phyloP scores from a whole-genome alignment of 2,113 vertebrate species.

The Takifugu flavidus region DNA sequence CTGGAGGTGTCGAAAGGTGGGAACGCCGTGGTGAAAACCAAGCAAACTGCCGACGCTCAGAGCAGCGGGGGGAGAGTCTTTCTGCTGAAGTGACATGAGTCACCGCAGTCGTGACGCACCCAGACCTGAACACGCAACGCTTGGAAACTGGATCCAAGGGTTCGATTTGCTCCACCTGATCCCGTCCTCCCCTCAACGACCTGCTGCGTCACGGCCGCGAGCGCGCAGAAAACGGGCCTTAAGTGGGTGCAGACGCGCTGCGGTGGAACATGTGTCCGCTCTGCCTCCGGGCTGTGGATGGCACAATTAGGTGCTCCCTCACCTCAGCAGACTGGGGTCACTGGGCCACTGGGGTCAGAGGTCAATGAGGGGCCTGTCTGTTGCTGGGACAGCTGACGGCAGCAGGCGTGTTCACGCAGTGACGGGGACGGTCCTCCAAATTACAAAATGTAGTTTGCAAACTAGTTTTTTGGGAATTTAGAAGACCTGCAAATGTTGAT shows the following conservation, averaged over 20 bases:
- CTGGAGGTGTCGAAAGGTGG: slow-evolving; percentile 22
- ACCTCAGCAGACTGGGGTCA: slow-evolving; percentile 62
- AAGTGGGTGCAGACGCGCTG: slow-evolving; percentile 47
- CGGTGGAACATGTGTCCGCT: slow-evolving; percentile 56
- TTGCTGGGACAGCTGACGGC: slow-evolving; percentile 25
- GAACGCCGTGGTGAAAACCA: not conserved
- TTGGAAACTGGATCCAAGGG: slow-evolving; percentile 36
- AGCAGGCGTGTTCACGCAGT: slow-evolving; percentile 1
- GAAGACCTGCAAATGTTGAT: too few relatives aligned
- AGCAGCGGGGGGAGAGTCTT: slow-evolving; percentile 38
- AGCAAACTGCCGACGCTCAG: not conserved
- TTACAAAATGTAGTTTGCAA: too few relatives aligned
- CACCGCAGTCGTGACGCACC: slow-evolving; percentile 49
- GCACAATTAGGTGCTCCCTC: slow-evolving; percentile 71
- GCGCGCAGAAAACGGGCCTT: slow-evolving; percentile 26
- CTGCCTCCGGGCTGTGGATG: slow-evolving; percentile 59
- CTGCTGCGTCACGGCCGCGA: slow-evolving; percentile 46
- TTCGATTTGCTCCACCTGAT: slow-evolving; percentile 16
- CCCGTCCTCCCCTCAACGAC: slow-evolving; percentile 6
- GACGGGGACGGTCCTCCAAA: too few relatives aligned
- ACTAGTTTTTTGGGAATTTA: too few relatives aligned
- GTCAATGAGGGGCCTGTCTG: slow-evolving; percentile 57
- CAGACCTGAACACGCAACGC: slow-evolving; percentile 26
- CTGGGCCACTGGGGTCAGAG: slow-evolving; percentile 58
- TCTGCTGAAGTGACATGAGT: slow-evolving; percentile 51